These are phyloP conservation scores for Thymelicus lineola DNA, from an alignment of 2,888 invertebrate species.

Conservation along the genomic window DNA sequence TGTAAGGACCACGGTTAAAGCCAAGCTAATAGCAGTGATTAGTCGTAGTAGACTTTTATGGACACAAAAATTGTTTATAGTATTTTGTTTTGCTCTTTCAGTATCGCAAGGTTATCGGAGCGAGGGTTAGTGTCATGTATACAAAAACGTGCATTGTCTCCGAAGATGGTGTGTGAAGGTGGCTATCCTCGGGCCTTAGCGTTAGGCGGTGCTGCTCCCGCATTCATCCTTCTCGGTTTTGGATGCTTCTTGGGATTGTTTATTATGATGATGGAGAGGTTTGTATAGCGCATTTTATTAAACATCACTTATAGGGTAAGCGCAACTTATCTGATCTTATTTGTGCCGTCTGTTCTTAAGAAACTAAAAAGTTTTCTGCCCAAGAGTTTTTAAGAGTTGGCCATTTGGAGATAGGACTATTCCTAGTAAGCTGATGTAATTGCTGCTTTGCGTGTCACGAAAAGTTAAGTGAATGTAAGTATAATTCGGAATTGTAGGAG, in stretches of 20 bases:
- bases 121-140: slow-evolving; percentile 65
- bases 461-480: too few relatives aligned
- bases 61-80: too few relatives aligned
- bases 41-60: too few relatives aligned
- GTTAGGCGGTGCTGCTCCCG: slow-evolving; percentile 74
- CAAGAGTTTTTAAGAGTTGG: neutral
- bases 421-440: too few relatives aligned
- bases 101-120: slow-evolving; percentile 61
- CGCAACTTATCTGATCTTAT: neutral
- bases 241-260: slow-evolving; percentile 56
- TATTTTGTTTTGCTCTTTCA: slow-evolving; percentile 45
- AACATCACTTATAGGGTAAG: slow-evolving; percentile 1
- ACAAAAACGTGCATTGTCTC: slow-evolving; percentile 52
- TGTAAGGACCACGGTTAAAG: too few relatives aligned
- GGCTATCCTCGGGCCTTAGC: slow-evolving; percentile 69
- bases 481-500: too few relatives aligned
- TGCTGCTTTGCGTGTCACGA: too few relatives aligned
- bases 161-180: slow-evolving; percentile 59
- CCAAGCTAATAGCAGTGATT: too few relatives aligned
- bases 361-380: neutral
- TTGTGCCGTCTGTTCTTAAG: neutral
- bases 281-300: slow-evolving; percentile 8
- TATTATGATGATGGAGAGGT: slow-evolving; percentile 64
- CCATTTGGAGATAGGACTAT: too few relatives aligned
- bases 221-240: slow-evolving; percentile 64